Evolutionary conservation across 1,140 invertebrate genomes (phyloP).

Genomic region (Amyelois transitella): DNA sequence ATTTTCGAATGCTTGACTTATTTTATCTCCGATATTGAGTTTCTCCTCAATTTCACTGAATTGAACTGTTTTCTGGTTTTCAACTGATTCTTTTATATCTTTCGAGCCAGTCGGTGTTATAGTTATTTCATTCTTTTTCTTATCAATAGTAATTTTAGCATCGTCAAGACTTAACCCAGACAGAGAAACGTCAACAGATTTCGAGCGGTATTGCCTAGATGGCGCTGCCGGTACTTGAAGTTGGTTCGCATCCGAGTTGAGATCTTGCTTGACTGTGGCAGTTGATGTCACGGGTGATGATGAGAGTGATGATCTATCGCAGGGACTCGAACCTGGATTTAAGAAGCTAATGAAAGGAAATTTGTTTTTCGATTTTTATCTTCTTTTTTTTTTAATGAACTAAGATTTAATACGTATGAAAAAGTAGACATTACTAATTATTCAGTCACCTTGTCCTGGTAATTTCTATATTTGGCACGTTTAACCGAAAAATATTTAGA

Average conservation of each 20-base stretch:
- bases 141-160: conserved; percentile 57
- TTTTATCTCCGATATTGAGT: conserved; percentile 51
- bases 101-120: conserved; percentile 60
- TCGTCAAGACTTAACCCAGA: conserved; percentile 52
- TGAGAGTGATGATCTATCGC: conserved; percentile 56
- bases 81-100: conserved; percentile 26
- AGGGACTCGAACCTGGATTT: conserved; percentile 63
- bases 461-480: too few relatives aligned
- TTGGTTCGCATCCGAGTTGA: conserved; percentile 45
- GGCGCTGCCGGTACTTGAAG: conserved; percentile 45
- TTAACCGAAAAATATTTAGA: too few relatives aligned
- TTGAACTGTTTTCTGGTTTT: conserved; percentile 24
- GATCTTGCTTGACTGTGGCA: conserved; percentile 44
- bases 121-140: conserved; percentile 56
- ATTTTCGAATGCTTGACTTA: conserved; percentile 44
- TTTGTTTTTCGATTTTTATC: neutral
- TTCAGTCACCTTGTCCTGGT: too few relatives aligned
- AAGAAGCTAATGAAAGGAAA: neutral
- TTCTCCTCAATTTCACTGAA: conserved; percentile 46
- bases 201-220: conserved; percentile 58
- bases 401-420: too few relatives aligned
- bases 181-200: conserved; percentile 62
- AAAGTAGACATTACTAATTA: too few relatives aligned
- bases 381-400: neutral
- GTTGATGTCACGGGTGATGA: conserved; percentile 59